phyloP scores from a whole-genome alignment of 2,797 vertebrate species.

The Malacoctenus gilli region DNA sequence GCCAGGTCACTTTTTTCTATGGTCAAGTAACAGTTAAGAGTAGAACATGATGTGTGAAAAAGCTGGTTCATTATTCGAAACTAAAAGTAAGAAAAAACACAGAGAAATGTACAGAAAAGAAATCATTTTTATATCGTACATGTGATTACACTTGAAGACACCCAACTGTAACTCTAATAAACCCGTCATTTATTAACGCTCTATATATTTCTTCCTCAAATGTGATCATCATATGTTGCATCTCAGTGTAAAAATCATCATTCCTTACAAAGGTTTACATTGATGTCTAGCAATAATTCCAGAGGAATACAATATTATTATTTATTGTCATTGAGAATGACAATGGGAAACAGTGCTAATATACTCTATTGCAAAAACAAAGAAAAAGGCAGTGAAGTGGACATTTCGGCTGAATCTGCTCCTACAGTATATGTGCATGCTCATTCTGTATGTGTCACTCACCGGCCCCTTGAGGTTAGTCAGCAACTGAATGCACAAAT shows the following conservation, averaged over 20 bases:
- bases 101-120: constrained; percentile 69
- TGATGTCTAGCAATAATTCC: constrained; percentile 86
- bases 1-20: constrained; percentile 81
- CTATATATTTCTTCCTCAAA: constrained; percentile 70
- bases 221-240: constrained; percentile 81
- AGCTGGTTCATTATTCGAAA: too few species aligned
- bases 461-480: constrained; percentile 42
- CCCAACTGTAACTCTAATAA: constrained; percentile 71
- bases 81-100: constrained; percentile 33
- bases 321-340: constrained; percentile 87
- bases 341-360: constrained; percentile 86
- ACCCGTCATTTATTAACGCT: constrained; percentile 71
- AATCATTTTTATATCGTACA: constrained; percentile 66
- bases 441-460: constrained; percentile 50
- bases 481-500: constrained; percentile 59
- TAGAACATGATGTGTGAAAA: constrained; percentile 76
- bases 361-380: constrained; percentile 79
- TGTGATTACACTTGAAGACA: constrained; percentile 77
- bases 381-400: constrained; percentile 80
- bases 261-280: constrained; percentile 91
- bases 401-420: constrained; percentile 61
- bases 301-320: constrained; percentile 86
- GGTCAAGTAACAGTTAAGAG: constrained; percentile 83
- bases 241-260: constrained; percentile 85
- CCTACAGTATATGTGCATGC: constrained; percentile 73